Conservation (phyloP, 2,113 vertebrate genomes). For the Lepus europaeus region DNA sequence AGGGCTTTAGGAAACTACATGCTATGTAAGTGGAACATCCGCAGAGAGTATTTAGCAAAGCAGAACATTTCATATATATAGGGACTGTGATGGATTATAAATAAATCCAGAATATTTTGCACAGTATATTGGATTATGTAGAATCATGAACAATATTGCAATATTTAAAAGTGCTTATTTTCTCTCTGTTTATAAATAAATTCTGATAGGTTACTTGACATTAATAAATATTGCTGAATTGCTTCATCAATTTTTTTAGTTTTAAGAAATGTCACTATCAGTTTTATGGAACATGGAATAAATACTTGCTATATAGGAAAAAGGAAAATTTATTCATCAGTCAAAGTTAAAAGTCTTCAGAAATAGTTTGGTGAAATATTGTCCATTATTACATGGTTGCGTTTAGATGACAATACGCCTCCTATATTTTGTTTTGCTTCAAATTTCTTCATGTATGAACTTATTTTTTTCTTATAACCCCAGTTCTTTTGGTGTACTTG, state of each 20-base stretch:
- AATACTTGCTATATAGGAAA: too few relatives aligned
- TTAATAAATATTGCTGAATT: background rate
- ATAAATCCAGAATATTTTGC: background rate
- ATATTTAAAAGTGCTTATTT: constrained; percentile 12
- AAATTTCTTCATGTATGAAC: too few relatives aligned
- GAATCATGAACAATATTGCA: background rate
- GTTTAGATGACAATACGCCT: background rate
- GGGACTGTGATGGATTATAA: background rate
- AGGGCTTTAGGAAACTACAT: too few relatives aligned
- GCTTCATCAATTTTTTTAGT: too few relatives aligned
- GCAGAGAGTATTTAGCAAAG: too few relatives aligned
- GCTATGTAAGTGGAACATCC: too few relatives aligned
- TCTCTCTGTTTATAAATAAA: background rate
- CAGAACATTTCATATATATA: too few relatives aligned
- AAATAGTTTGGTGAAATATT: background rate
- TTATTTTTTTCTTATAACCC: too few relatives aligned
- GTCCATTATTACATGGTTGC: background rate
- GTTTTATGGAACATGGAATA: too few relatives aligned
- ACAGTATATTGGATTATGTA: background rate
- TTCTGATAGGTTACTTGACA: background rate
- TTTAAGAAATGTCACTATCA: too few relatives aligned
- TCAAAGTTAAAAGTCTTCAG: constrained; percentile 38
- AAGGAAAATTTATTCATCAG: background rate
- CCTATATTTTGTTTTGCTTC: too few relatives aligned
- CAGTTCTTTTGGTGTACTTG: too few relatives aligned